phyloP scores from a whole-genome alignment of 2,113 vertebrate species.

The Oplegnathus fasciatus region DNA sequence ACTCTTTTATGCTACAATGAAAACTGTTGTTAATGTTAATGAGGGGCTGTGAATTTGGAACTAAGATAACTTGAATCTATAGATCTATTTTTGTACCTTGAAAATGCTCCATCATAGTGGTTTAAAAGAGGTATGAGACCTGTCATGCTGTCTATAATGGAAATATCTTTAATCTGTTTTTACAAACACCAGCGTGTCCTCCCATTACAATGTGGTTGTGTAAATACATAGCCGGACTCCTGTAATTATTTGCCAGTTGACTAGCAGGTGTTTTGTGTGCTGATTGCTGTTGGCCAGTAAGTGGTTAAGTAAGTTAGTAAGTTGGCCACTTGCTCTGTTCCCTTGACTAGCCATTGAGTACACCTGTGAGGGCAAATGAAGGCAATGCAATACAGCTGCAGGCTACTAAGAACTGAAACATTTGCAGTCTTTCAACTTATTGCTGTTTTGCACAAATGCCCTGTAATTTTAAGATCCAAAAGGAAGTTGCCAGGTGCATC shows the following conservation, averaged over 20 bases:
- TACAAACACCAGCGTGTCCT: neutral
- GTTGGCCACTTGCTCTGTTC: constrained; percentile 7
- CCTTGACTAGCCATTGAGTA: constrained; percentile 15
- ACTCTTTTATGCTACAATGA: neutral
- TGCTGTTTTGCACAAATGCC: neutral
- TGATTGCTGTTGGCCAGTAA: neutral
- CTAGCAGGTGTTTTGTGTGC: neutral
- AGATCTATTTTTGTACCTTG: constrained; percentile 4
- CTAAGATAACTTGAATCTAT: neutral
- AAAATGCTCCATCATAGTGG: neutral
- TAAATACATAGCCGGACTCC: constrained; percentile 9
- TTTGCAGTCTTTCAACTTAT: neutral
- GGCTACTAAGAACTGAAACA: neutral
- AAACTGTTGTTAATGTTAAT: neutral
- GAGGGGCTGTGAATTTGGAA: neutral
- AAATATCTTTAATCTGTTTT: neutral
- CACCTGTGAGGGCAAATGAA: constrained; percentile 20
- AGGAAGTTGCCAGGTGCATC: neutral
- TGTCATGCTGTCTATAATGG: constrained; percentile 3
- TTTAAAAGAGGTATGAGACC: neutral
- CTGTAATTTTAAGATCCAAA: neutral
- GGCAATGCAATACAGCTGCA: neutral
- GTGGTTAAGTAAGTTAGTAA: no score
- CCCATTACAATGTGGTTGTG: neutral
- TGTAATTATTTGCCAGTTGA: constrained; percentile 22